Evolutionary conservation across 2,797 vertebrate species (phyloP).

Genomic region (Anguilla megastoma): DNA sequence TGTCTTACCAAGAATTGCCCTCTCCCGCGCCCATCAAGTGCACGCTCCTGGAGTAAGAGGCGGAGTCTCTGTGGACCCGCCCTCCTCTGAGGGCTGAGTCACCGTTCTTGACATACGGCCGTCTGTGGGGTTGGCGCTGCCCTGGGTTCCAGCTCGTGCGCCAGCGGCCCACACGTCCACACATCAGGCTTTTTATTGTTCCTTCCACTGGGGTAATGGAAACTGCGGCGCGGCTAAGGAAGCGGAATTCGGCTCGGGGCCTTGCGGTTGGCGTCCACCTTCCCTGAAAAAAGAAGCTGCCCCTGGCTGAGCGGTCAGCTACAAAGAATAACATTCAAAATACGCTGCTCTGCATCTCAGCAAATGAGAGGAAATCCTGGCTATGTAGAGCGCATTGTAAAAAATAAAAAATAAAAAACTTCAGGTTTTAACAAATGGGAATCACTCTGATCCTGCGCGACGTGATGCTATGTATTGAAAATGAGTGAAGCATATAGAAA

Average conservation of each 20-base stretch:
- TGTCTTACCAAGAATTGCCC: not conserved
- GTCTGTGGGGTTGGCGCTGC: conserved; percentile 35
- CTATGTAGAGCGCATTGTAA: conserved; percentile 71
- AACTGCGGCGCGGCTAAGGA: conserved; percentile 68
- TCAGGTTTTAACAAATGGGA: conserved; percentile 72
- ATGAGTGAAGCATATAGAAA: conserved; percentile 71
- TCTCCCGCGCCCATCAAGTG: not conserved
- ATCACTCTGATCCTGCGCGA: conserved; percentile 69
- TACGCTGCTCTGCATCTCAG: conserved; percentile 60
- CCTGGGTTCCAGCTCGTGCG: conserved; percentile 54
- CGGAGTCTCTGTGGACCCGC: not conserved
- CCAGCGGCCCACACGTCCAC: conserved; percentile 70
- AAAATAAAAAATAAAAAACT: conserved; percentile 55
- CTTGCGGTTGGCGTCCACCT: conserved; percentile 63
- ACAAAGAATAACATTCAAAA: conserved; percentile 59
- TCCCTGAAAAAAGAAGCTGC: conserved; percentile 33
- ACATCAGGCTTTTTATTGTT: conserved; percentile 72
- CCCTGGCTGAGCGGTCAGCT: conserved; percentile 36
- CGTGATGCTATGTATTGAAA: conserved; percentile 68
- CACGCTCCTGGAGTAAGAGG: not conserved
- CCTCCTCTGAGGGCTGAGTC: conserved; percentile 21
- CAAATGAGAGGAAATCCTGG: conserved; percentile 73
- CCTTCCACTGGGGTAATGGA: conserved; percentile 78
- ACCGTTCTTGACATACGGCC: conserved; percentile 48
- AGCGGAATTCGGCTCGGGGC: conserved; percentile 61